Conservation (phyloP, 2,888 invertebrate genomes). For the Sisyra nigra region DNA sequence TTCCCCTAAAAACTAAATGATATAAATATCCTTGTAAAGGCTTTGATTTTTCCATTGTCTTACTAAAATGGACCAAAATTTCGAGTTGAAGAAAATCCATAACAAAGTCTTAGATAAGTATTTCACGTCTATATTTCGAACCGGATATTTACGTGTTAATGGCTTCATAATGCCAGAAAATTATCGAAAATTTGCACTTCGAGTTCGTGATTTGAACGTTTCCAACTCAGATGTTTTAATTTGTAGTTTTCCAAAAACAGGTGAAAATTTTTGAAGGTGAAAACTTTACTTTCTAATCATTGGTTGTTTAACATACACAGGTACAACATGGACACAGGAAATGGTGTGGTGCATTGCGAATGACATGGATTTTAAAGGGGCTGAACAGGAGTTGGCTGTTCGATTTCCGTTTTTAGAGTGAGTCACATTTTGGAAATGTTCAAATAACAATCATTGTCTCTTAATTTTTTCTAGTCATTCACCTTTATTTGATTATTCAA, state of each 20-base stretch:
- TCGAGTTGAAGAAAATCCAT: no score
- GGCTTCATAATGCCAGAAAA: constrained; percentile 27
- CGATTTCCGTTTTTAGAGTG: constrained; percentile 59
- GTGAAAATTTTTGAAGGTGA: constrained; percentile 20
- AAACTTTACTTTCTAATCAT: no score
- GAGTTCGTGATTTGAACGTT: constrained; percentile 29
- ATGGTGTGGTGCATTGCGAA: constrained; percentile 53
- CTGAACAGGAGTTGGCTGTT: constrained; percentile 33
- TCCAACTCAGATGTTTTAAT: constrained; percentile 36
- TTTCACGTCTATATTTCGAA: constrained; percentile 18
- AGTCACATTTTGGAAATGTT: constrained; percentile 19
- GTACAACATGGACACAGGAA: constrained; percentile 67
- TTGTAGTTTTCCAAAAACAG: constrained; percentile 37
- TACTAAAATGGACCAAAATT: no score
- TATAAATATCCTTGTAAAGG: no score
- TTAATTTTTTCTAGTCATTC: constrained; percentile 20
- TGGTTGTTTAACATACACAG: no score
- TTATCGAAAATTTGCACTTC: constrained; percentile 24
- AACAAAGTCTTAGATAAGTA: constrained; percentile 14
- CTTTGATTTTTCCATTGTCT: no score
- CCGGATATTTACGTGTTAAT: constrained; percentile 19
- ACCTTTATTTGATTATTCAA: constrained; percentile 26
- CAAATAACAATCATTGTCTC: no score
- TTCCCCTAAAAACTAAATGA: no score
- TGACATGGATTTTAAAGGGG: constrained; percentile 39